Evolutionary conservation across 2,797 vertebrate genomes (phyloP).

Genomic region (Mionectes olivaceus): DNA sequence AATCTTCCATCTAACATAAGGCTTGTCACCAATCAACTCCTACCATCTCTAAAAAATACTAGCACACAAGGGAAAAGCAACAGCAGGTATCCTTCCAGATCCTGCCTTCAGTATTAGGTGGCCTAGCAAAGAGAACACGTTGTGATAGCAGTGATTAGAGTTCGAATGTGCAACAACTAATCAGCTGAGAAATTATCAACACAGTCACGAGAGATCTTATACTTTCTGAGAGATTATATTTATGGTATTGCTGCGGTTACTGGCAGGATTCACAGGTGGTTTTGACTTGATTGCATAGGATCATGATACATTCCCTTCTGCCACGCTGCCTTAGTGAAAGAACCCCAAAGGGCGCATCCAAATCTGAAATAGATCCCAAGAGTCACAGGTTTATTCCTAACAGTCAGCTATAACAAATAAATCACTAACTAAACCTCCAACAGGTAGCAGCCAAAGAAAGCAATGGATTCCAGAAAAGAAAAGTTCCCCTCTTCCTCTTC

Average conservation of each 20-base stretch:
- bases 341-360: background rate
- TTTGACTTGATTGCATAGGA: background rate
- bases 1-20: background rate
- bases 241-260: background rate
- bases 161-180: background rate
- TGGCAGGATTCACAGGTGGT: background rate
- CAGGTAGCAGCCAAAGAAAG: background rate
- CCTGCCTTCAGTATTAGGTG: background rate
- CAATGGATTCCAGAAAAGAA: background rate
- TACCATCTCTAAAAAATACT: background rate
- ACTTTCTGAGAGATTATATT: background rate
- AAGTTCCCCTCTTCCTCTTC: background rate
- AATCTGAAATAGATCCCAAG: background rate
- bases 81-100: background rate
- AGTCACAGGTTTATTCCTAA: background rate
- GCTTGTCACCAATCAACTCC: background rate
- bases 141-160: background rate
- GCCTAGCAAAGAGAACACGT: background rate
- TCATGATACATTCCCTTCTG: background rate
- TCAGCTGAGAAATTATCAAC: background rate
- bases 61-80: background rate
- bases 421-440: background rate
- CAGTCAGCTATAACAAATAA: background rate
- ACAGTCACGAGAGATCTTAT: background rate
- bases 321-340: background rate